Evolutionary conservation across 53 echinoderm and acorn worm genomes (phyloP).

Genomic region (Apostichopus leukothele): DNA sequence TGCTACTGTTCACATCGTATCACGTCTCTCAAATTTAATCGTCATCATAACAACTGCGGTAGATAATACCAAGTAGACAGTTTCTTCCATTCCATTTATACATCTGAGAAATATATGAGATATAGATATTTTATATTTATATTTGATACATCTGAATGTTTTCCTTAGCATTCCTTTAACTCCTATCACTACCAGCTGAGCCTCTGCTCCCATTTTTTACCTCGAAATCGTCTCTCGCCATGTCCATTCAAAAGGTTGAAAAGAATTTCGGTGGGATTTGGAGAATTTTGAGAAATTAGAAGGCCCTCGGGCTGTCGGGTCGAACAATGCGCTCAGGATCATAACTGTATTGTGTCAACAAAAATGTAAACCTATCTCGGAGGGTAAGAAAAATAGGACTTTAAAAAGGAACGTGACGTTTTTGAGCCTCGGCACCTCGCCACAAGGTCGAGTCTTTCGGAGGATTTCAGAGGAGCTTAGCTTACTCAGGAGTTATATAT

Average conservation of each 20-base stretch:
- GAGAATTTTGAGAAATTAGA: background rate
- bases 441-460: background rate
- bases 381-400: background rate
- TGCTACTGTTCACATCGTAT: too few relatives aligned
- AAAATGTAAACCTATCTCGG: background rate
- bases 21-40: too few relatives aligned
- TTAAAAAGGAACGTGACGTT: background rate
- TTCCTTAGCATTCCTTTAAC: background rate
- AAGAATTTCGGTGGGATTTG: background rate
- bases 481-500: background rate
- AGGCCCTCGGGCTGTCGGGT: background rate
- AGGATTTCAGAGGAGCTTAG: background rate
- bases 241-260: too few relatives aligned
- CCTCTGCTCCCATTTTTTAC: background rate
- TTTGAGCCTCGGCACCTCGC: background rate
- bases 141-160: background rate
- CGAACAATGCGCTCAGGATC: slow-evolving; percentile 20
- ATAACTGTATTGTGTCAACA: slow-evolving; percentile 28
- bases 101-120: too few relatives aligned
- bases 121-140: too few relatives aligned
- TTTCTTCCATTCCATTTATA: too few relatives aligned
- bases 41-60: too few relatives aligned
- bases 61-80: too few relatives aligned
- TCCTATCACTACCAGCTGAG: background rate
- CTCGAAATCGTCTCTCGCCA: too few relatives aligned